Conservation (phyloP, 2,113 vertebrate genomes). For the Eleginops maclovinus region DNA sequence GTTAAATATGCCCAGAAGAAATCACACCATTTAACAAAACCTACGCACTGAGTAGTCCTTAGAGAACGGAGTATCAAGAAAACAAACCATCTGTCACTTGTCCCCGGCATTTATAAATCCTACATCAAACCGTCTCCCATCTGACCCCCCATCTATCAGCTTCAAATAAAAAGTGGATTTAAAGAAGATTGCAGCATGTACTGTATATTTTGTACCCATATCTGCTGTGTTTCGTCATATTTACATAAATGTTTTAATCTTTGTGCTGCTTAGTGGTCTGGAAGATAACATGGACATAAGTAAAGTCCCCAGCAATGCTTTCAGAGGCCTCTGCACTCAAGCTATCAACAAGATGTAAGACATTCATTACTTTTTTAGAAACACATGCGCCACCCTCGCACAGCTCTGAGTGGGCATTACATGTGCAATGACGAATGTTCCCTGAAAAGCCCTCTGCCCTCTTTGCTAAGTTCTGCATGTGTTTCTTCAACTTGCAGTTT, state of each 20-base stretch:
- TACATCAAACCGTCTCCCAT: conserved; percentile 17
- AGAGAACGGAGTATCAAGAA: conserved; percentile 10
- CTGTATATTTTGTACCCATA: background rate
- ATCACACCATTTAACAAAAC: conserved; percentile 27
- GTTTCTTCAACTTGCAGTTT: background rate
- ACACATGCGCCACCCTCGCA: conserved; percentile 35
- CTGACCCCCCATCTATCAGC: conserved; percentile 17
- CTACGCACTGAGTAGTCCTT: background rate
- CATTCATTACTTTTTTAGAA: conserved; percentile 31
- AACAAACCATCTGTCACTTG: conserved; percentile 23
- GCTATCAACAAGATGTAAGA: conserved; percentile 80
- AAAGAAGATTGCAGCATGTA: background rate
- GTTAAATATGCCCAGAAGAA: conserved; percentile 30
- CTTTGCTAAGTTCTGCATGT: conserved; percentile 16
- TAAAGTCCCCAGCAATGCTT: conserved; percentile 79
- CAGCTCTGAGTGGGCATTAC: conserved; percentile 26
- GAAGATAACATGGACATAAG: conserved; percentile 79
- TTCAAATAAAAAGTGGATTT: conserved; percentile 19
- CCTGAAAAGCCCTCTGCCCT: conserved; percentile 48
- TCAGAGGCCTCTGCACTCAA: conserved; percentile 80
- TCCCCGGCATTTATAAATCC: conserved; percentile 21
- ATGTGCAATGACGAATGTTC: conserved; percentile 45
- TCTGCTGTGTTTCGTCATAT: conserved; percentile 1
- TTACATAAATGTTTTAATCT: background rate
- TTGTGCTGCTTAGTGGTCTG: conserved; percentile 69